Conservation (phyloP, 2,888 invertebrate species). For the Subacronicta megacephala region DNA sequence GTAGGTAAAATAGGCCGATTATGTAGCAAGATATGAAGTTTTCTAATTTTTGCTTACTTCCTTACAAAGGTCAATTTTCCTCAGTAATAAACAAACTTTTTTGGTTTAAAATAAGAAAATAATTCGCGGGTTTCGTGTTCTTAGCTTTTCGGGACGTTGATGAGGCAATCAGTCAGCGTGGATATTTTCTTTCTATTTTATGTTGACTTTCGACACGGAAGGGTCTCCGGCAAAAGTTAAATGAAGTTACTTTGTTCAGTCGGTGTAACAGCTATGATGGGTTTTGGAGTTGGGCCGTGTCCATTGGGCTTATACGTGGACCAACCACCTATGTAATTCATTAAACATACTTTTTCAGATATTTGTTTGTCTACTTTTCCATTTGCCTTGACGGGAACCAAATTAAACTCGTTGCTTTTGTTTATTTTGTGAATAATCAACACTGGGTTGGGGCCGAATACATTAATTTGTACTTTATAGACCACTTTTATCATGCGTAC, state of each 20-base stretch:
- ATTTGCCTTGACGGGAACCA: background rate
- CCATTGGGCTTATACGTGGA: constrained; percentile 16
- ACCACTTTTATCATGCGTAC: too few relatives aligned
- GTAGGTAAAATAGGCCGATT: too few relatives aligned
- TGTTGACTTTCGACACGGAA: constrained; percentile 40
- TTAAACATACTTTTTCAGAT: constrained; percentile 8
- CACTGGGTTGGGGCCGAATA: background rate
- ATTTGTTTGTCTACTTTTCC: constrained; percentile 7
- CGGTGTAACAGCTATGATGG: constrained; percentile 19
- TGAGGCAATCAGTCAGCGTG: constrained; percentile 53
- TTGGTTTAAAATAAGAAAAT: constrained; percentile 34
- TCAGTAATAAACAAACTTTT: constrained; percentile 29
- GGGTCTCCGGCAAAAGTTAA: constrained; percentile 40
- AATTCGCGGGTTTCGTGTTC: constrained; percentile 40
- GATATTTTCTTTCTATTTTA: constrained; percentile 43
- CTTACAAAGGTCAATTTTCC: constrained; percentile 13
- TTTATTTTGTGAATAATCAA: constrained; percentile 1
- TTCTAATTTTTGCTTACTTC: too few relatives aligned
- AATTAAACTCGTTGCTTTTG: background rate
- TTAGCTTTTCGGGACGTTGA: constrained; percentile 38
- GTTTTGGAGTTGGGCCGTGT: constrained; percentile 20
- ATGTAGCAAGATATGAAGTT: too few relatives aligned
- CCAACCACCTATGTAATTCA: constrained; percentile 15
- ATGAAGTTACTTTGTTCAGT: constrained; percentile 51
- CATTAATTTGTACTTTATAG: background rate